A percentile compares a stretch with the other conserved stretches of the same genome.
Evolutionary conservation across 2,797 vertebrate genomes (phyloP).

Genomic region (Phoeniculus purpureus): DNA sequence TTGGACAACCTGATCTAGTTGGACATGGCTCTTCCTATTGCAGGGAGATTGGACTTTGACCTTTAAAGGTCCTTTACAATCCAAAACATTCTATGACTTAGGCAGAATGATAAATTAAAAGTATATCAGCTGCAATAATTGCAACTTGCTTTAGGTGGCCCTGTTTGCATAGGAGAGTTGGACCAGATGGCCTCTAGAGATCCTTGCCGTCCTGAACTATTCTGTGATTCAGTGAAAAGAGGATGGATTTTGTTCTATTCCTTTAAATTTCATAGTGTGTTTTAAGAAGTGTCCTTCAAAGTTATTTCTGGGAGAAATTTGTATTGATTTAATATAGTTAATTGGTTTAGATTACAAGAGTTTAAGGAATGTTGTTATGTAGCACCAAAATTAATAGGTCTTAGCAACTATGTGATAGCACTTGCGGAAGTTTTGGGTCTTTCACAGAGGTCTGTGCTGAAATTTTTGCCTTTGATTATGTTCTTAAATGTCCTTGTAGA

Average conservation of each 20-base stretch:
- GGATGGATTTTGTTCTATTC: neutral
- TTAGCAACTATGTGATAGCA: no score
- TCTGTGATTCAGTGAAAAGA: neutral
- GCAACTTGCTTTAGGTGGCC: neutral
- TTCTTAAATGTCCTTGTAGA: neutral
- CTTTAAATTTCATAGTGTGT: neutral
- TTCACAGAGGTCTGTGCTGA: neutral
- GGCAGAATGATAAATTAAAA: no score
- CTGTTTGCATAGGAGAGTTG: neutral
- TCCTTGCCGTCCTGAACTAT: neutral
- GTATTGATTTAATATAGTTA: neutral
- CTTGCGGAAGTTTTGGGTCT: neutral
- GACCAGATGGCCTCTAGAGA: neutral
- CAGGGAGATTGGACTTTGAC: no score
- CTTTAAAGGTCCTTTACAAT: no score
- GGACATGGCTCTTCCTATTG: no score
- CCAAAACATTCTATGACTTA: no score
- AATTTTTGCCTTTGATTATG: neutral
- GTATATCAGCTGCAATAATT: neutral
- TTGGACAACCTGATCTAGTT: no score
- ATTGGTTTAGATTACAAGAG: neutral
- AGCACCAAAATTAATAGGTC: neutral
- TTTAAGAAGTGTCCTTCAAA: neutral
- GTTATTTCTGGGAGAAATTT: neutral
- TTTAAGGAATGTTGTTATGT: neutral